Percentiles rank a stretch among this genome's conserved stretches.
Conservation (phyloP, 1,140 invertebrate species). For the Orussus abietinus region DNA sequence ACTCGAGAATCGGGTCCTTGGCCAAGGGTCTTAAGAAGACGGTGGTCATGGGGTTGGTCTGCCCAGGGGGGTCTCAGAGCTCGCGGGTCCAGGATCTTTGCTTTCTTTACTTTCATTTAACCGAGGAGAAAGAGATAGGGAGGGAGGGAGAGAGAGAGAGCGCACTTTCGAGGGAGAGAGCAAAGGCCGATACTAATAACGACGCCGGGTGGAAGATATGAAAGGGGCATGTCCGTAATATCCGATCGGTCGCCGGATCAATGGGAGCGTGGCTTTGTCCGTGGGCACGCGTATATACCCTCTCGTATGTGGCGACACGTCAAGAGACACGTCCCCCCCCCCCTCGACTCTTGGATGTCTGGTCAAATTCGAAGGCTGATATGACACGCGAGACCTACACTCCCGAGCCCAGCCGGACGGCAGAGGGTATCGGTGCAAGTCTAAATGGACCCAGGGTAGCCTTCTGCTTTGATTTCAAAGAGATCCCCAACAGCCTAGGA, state of each 20-base stretch:
- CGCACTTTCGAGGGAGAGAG: too few relatives aligned
- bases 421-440: conserved; percentile 31
- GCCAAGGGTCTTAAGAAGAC: too few relatives aligned
- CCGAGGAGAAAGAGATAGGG: background rate
- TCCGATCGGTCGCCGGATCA: conserved; percentile 24
- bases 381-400: conserved; percentile 40
- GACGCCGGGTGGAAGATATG: too few relatives aligned
- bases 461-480: conserved; percentile 46
- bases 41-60: too few relatives aligned
- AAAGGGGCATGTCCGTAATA: too few relatives aligned
- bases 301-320: conserved; percentile 19
- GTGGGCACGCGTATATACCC: conserved; percentile 11
- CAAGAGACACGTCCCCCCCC: conserved; percentile 16
- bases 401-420: conserved; percentile 9
- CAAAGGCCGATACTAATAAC: too few relatives aligned
- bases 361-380: conserved; percentile 27
- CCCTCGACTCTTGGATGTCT: conserved; percentile 12
- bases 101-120: background rate
- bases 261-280: conserved; percentile 22
- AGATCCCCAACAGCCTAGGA: conserved; percentile 36
- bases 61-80: too few relatives aligned
- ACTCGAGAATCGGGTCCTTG: too few relatives aligned
- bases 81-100: too few relatives aligned
- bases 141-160: too few relatives aligned
- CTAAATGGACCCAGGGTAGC: conserved; percentile 33